Base-by-base conservation (phyloP, 2,113 vertebrate genomes). In the Corythaeola cristata region DNA sequence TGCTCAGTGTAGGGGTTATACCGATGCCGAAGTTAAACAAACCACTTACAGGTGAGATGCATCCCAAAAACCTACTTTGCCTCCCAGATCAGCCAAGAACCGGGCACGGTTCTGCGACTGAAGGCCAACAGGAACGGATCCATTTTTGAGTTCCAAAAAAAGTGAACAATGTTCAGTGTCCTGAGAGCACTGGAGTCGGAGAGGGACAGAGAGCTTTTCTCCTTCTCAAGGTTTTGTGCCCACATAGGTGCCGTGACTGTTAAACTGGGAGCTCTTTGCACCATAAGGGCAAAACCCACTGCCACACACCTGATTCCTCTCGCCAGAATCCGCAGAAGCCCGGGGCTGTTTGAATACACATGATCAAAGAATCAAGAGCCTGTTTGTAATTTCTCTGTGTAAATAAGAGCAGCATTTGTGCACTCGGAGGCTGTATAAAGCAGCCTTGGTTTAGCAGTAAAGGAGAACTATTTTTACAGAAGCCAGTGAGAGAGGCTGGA, bases 391-490 rank as follows among this genome's bases (percentile, higher is more conserved):
- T 91, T 66, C 76, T 82, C 84, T 73, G 21, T 64, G 47, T 80
- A 87, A 94, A 32, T 35, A 84, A 93, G 62, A 72, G 55, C 52
- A 73, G 53, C 37, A 15, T 81, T 73, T 79, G 74, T 89, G 55
- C 45, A 6, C 87, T 82, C 11, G 2, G 76, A 76, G 83, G 63
- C 76, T 69, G 22, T 23, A 67, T 92, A 94, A 96, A 96, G 83
- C 71, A 56, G 7, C 77, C 49, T 88, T 88, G 80, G 33, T 88
- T 91, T 84, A 73, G 84, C 93, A 72, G 81, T 80, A 95, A 97
- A 96, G 88, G 50, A 67, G 73, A 97, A 62, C 64, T 95, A 39
- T 91, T 97, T 96, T 94, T 81, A 94, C 37, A 82, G 94, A 97
- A 93, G 90, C 41, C 71, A 52, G 92, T 23, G 45, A 95, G 86